These are phyloP conservation scores for Turdus rufiventris DNA, from an alignment of 2,113 vertebrate species.

Conservation along the genomic window DNA sequence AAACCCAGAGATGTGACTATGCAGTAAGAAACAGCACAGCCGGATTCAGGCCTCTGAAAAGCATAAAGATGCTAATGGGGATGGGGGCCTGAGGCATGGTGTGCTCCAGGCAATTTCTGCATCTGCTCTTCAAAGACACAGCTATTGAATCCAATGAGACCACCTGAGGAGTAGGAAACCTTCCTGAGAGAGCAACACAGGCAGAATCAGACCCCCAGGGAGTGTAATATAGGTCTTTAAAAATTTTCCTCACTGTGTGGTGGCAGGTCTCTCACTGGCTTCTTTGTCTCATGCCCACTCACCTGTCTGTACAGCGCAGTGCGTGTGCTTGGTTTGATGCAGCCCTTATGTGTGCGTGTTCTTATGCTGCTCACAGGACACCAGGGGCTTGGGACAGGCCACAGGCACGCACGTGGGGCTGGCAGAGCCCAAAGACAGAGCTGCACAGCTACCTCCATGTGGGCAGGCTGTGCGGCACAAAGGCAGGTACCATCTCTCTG, in stretches of 20 bases:
- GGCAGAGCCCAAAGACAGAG: not conserved
- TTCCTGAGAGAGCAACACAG: not conserved
- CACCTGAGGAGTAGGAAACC: not conserved
- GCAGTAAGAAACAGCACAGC: not conserved
- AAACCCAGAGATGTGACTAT: not conserved
- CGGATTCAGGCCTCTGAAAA: not conserved
- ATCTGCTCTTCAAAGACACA: slow-evolving; percentile 8
- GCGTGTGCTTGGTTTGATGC: accelerated
- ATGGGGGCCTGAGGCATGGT: not conserved
- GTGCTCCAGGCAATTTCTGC: not conserved
- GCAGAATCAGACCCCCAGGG: not conserved
- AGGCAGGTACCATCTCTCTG: not conserved
- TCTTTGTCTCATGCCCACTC: accelerated
- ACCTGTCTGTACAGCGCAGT: accelerated
- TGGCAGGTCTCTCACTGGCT: not conserved
- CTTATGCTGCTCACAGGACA: not conserved
- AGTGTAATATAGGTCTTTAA: not conserved
- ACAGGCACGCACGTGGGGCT: accelerated
- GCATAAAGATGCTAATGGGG: not conserved
- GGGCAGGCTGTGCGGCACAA: not conserved
- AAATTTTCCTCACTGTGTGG: not conserved
- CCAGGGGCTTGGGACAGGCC: not conserved
- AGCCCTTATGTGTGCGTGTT: accelerated
- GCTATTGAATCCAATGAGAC: not conserved
- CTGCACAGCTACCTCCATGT: not conserved